phyloP scores from a whole-genome alignment of 2,888 invertebrate genomes.

The Antheraea yamamai region DNA sequence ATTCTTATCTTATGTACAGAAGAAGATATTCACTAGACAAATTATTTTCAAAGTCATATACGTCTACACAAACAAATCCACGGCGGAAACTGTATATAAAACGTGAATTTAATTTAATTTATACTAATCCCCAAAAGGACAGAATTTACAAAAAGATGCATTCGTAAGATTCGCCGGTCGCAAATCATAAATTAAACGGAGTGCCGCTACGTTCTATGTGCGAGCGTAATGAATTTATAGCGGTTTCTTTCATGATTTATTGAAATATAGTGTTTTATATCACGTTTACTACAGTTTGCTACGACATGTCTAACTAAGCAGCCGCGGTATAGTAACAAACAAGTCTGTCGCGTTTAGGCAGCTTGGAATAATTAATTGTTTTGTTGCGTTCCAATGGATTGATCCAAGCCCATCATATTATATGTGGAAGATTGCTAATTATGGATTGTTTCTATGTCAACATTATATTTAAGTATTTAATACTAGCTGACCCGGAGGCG shows the following conservation, averaged over 20 bases:
- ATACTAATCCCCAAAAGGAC: neutral
- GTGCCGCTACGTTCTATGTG: neutral
- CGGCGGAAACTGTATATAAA: neutral
- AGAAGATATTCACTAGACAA: too few species aligned
- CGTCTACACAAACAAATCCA: neutral
- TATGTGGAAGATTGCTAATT: neutral
- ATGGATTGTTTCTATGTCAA: neutral
- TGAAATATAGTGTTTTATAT: constrained; percentile 7
- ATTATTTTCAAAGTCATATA: too few species aligned
- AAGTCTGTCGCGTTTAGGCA: neutral
- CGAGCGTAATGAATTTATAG: constrained; percentile 13
- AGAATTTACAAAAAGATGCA: neutral
- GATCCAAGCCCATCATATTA: neutral
- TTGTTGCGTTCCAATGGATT: neutral
- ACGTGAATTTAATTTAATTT: neutral
- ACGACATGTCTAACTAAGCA: neutral
- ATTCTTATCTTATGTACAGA: too few species aligned
- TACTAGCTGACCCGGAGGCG: neutral
- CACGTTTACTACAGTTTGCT: neutral
- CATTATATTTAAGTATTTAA: neutral
- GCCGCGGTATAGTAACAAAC: neutral
- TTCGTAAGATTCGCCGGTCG: constrained; percentile 8
- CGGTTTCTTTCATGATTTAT: constrained; percentile 6
- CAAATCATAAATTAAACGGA: constrained; percentile 11
- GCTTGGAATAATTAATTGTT: neutral